Base-by-base conservation (phyloP, 2,888 invertebrate species). In the Alloscopus bannaensis region DNA sequence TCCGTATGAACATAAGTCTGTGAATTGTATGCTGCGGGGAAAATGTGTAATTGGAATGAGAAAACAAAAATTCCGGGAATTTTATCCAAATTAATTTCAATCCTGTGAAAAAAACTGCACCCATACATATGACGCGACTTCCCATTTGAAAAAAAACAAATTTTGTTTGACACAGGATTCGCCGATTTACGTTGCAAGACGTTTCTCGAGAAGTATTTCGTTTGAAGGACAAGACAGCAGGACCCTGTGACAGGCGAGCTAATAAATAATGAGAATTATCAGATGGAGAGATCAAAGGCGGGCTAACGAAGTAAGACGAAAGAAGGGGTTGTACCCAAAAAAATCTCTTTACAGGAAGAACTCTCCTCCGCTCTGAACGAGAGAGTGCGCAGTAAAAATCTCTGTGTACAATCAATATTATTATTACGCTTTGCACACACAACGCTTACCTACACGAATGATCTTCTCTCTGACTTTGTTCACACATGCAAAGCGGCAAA, bases 271-370 rank as follows among this genome's bases (percentile, higher is more conserved):
- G 36, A 62, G 40, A 64, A 47, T 71, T 72, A 72, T 72, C 72
- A 72, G 72, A 72, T 72, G 72, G 72, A 72, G 72, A 72, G 72
- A 72, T 72, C 72, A 72, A 72, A 72, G 72, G 72, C 72, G 72
- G 72, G 72, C 50, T 72, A 60, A 71, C 71, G 31, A 28, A 71
- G 47, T 47, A 65, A 68, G 57, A 69, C 11, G 69, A 69, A 45
- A 69, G 69, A 50, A 36, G 52, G 71, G 69, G 71, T 40, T 47
- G 60, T 40, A 18, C 68, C 13, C 26, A 20, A 22, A 40, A 36
- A 24, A 40, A 52, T 31, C 20, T 68, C 24, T 52, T 45, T 52
- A 52, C 36, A 68, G 52, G 52, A 68, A 68, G 55, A 47, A 16
- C 13, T 18, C 50, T 16, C n/a, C n/a, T 13, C 13, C 36, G 13